These are phyloP conservation scores for Gallinago jamesoni DNA, from an alignment of 2,113 vertebrate genomes.

Conservation along the genomic window DNA sequence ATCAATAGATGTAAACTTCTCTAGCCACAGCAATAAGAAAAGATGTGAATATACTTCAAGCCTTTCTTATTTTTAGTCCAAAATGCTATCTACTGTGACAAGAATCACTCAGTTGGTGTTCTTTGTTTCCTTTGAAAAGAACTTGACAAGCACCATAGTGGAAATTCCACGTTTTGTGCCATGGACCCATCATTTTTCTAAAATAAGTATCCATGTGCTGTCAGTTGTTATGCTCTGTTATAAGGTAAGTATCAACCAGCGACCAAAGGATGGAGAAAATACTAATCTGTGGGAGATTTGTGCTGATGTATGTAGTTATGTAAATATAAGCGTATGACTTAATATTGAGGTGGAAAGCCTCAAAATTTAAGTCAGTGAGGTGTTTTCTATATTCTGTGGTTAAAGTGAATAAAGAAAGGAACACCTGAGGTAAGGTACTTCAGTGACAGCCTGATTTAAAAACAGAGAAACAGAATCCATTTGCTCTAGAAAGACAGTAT, in stretches of 20 bases:
- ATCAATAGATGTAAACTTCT: background rate
- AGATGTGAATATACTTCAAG: background rate
- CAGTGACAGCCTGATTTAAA: background rate
- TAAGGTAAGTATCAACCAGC: background rate
- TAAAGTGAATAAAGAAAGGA: background rate
- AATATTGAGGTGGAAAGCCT: background rate
- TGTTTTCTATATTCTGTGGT: background rate
- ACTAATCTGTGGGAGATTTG: background rate
- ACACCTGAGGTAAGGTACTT: background rate
- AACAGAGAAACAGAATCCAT: background rate
- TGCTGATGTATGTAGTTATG: background rate
- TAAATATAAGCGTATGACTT: background rate
- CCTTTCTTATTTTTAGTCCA: background rate
- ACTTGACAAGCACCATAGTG: background rate
- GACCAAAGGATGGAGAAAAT: background rate
- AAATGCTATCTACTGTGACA: background rate
- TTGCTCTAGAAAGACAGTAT: background rate
- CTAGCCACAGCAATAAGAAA: background rate
- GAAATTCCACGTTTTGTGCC: background rate
- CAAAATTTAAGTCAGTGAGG: background rate
- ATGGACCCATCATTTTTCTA: background rate
- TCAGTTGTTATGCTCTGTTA: background rate
- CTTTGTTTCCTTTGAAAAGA: background rate
- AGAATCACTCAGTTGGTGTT: background rate
- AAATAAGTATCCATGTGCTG: background rate